These are phyloP conservation scores for Ochotona curzoniae DNA, from an alignment of 2,113 vertebrate genomes.

Conservation along the genomic window DNA sequence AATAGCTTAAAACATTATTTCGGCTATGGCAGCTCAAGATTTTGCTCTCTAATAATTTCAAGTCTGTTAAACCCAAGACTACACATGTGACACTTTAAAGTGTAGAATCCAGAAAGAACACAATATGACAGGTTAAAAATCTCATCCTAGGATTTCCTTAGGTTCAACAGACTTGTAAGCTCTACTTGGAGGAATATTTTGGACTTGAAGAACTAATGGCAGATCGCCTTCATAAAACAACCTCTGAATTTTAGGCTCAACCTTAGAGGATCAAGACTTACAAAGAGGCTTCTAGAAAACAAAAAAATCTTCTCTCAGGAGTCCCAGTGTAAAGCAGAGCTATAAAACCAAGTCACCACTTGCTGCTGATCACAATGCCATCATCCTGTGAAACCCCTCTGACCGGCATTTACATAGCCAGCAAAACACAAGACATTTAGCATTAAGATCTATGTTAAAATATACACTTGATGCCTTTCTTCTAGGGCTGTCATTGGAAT, in stretches of 20 bases:
- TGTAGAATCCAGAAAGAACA: background rate
- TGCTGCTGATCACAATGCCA: background rate
- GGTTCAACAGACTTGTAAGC: conserved; percentile 21
- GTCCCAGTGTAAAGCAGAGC: background rate
- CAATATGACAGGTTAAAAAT: conserved; percentile 20
- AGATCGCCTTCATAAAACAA: conserved; percentile 41
- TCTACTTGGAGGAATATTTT: background rate
- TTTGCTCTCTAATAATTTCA: conserved; percentile 18
- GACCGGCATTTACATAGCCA: background rate
- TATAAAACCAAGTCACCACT: background rate
- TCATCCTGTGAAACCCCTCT: background rate
- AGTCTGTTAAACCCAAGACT: background rate
- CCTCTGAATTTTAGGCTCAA: background rate
- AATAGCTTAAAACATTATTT: background rate
- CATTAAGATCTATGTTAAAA: background rate
- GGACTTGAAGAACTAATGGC: background rate
- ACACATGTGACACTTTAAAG: background rate
- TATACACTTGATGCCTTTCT: background rate
- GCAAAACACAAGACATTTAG: background rate
- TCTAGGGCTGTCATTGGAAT: background rate
- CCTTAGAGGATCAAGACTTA: background rate
- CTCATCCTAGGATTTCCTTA: background rate
- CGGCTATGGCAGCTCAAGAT: conserved; percentile 3
- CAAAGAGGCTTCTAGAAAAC: background rate
- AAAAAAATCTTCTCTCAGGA: background rate